A percentile compares a stretch with the other conserved stretches of the same genome.
Conservation (phyloP, 2,113 vertebrate species). For the Nyctibius bracteatus region DNA sequence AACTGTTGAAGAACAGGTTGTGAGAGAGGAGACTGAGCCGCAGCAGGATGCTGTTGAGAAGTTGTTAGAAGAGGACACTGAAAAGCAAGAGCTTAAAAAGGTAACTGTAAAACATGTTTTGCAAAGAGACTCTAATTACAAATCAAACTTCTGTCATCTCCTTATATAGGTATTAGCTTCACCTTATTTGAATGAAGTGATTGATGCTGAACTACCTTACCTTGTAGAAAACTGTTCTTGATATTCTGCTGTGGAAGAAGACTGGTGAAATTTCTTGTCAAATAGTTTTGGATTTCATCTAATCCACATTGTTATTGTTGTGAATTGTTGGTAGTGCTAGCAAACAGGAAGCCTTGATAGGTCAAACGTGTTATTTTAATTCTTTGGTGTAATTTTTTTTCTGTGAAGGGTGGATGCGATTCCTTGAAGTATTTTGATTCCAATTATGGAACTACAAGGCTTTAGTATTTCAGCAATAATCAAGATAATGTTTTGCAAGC, state of each 20-base stretch:
- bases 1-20: slow-evolving; percentile 15
- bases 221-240: neutral
- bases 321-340: neutral
- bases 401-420: neutral
- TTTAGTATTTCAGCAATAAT: neutral
- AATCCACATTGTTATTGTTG: neutral
- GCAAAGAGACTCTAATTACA: neutral
- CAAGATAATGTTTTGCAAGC: neutral
- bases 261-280: neutral
- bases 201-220: neutral
- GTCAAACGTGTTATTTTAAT: neutral
- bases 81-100: slow-evolving; percentile 86
- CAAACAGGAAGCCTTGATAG: neutral
- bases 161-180: neutral
- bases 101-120: slow-evolving; percentile 64
- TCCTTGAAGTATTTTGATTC: neutral
- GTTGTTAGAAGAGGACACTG: slow-evolving; percentile 66
- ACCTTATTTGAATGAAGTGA: neutral
- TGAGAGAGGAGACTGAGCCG: neutral
- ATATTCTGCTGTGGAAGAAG: neutral
- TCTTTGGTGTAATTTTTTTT: neutral
- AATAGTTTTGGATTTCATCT: neutral
- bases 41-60: slow-evolving; percentile 66
- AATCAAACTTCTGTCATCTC: neutral
- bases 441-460: neutral